Conservation (phyloP, 2,113 vertebrate genomes). For the Neolamprologus sp. region DNA sequence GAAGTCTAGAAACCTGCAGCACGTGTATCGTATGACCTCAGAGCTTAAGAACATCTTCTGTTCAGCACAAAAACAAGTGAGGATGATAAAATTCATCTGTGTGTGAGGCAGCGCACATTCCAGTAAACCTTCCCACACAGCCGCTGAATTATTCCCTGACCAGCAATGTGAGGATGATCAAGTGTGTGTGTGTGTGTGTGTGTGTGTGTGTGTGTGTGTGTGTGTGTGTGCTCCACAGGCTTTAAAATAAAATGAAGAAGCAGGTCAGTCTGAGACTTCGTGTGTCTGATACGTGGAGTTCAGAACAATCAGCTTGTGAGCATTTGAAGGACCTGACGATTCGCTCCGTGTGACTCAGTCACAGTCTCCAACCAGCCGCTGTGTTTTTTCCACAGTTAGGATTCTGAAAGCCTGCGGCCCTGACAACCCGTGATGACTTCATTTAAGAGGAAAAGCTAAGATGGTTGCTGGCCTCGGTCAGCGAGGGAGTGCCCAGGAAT, state of each 20-base stretch:
- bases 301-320: not conserved
- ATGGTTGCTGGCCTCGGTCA: not conserved
- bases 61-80: not conserved
- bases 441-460: not conserved
- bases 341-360: not conserved
- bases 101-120: not conserved
- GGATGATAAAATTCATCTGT: not conserved
- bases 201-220: not conserved
- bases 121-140: not conserved
- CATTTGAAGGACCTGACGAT: not conserved
- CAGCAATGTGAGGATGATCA: not conserved
- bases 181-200: not conserved
- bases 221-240: accelerated
- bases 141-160: not conserved
- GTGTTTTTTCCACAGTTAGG: not conserved
- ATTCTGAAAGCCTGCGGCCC: not conserved
- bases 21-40: too few relatives aligned
- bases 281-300: not conserved
- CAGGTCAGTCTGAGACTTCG: not conserved
- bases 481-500: conserved; percentile 55
- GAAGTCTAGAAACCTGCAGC: not conserved
- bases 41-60: not conserved
- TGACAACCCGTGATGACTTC: conserved; percentile 12
- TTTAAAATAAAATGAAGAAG: not conserved
- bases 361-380: not conserved